A percentile compares a stretch with the other conserved stretches of the same genome.
These are phyloP conservation scores for Leptopilina clavipes DNA, from an alignment of 1,140 invertebrate genomes.

Conservation along the genomic window DNA sequence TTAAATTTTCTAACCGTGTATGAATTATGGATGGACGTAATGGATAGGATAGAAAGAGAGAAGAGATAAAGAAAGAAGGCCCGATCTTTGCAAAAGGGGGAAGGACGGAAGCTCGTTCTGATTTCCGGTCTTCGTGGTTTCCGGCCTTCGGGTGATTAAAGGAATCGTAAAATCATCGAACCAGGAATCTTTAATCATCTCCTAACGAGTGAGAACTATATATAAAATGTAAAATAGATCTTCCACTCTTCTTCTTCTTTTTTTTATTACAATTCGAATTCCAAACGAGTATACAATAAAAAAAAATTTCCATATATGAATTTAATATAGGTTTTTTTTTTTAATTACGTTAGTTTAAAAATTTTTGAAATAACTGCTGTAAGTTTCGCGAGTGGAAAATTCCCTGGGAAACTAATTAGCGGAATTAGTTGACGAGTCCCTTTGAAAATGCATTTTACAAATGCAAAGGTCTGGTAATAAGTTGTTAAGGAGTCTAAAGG, in stretches of 20 bases:
- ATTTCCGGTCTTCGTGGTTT: conserved; percentile 24
- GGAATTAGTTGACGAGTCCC: conserved; percentile 15
- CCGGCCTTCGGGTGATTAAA: conserved; percentile 11
- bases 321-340: neutral
- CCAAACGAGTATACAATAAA: neutral
- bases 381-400: neutral
- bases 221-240: neutral
- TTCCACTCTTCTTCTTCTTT: neutral
- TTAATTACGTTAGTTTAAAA: neutral
- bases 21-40: conserved; percentile 30
- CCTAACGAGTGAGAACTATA: neutral
- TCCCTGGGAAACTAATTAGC: conserved; percentile 35
- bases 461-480: conserved; percentile 44
- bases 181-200: conserved; percentile 25
- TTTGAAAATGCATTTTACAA: conserved; percentile 19
- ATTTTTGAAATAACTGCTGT: neutral
- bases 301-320: no score
- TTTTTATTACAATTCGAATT: neutral
- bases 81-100: neutral
- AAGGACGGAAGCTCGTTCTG: conserved; percentile 14
- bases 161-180: conserved; percentile 7
- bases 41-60: conserved; percentile 21
- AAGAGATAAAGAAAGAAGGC: neutral
- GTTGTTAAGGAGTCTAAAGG: conserved; percentile 44
- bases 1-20: conserved; percentile 15